A percentile compares a stretch with the other conserved stretches of the same genome.
Conservation (phyloP, 2,113 vertebrate species). For the Rousettus leschenaultii region DNA sequence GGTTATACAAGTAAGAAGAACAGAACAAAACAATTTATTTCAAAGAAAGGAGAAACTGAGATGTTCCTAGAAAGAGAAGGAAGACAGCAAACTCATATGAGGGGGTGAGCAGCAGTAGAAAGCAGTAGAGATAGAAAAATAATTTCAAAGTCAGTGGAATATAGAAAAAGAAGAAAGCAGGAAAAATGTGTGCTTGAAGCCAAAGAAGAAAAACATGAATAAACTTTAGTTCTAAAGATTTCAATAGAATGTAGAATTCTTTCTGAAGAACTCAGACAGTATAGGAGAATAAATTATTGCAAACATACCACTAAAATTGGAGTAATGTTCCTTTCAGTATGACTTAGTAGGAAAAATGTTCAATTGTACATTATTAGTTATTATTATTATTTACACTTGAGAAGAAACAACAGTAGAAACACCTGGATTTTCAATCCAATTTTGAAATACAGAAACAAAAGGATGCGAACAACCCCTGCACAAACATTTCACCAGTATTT, state of each 20-base stretch:
- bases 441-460: not conserved
- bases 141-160: not conserved
- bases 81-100: not conserved
- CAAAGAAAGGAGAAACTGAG: not conserved
- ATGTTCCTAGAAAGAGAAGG: not conserved
- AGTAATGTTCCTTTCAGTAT: not conserved
- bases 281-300: not conserved
- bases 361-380: not conserved
- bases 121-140: not conserved
- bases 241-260: not conserved
- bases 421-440: not conserved
- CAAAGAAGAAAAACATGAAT: conserved; percentile 19
- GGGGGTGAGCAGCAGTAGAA: not conserved
- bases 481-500: not conserved
- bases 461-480: not conserved
- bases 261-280: not conserved
- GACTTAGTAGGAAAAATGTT: not conserved
- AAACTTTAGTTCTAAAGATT: conserved; percentile 3
- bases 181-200: not conserved
- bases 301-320: not conserved
- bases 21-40: not conserved
- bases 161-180: not conserved
- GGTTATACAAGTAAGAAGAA: not conserved
- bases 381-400: not conserved
- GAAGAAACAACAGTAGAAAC: not conserved